These are phyloP conservation scores for Scyliorhinus canicula DNA, from an alignment of 2,797 vertebrate genomes.

Conservation along the genomic window DNA sequence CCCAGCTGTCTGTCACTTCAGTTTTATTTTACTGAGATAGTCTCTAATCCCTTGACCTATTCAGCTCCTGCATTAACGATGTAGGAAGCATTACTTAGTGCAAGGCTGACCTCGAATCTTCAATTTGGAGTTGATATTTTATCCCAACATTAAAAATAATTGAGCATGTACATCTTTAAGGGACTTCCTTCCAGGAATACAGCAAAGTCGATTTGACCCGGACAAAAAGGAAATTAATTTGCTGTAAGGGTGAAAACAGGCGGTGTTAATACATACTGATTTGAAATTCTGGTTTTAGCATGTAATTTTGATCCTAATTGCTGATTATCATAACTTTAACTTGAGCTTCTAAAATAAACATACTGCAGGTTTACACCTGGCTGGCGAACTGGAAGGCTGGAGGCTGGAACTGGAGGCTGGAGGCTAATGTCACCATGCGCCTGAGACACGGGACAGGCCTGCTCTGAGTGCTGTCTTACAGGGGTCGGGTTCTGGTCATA, in stretches of 20 bases:
- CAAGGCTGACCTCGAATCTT: background rate
- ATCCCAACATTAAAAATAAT: background rate
- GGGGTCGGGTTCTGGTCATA: no score
- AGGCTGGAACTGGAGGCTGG: no score
- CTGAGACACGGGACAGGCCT: no score
- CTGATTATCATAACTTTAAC: background rate
- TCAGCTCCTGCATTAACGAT: background rate
- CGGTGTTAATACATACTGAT: no score
- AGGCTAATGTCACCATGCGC: no score
- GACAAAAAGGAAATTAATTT: background rate
- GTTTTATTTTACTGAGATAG: background rate
- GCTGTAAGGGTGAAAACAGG: background rate
- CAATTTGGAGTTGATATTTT: background rate
- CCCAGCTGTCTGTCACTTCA: background rate
- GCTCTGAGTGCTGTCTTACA: no score
- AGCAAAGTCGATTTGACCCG: background rate
- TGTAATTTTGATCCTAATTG: background rate
- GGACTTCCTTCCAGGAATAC: background rate
- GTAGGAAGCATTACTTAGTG: background rate
- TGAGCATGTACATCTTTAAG: no score
- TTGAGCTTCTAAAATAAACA: background rate
- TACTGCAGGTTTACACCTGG: no score
- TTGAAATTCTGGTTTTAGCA: background rate
- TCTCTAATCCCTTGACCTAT: slow-evolving; percentile 6
- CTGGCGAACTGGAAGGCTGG: no score